Evolutionary conservation across 2,797 vertebrate species (phyloP), one percentile per base, ranked within the genome.

Genomic region (Synaphobranchus kaupii): DNA sequence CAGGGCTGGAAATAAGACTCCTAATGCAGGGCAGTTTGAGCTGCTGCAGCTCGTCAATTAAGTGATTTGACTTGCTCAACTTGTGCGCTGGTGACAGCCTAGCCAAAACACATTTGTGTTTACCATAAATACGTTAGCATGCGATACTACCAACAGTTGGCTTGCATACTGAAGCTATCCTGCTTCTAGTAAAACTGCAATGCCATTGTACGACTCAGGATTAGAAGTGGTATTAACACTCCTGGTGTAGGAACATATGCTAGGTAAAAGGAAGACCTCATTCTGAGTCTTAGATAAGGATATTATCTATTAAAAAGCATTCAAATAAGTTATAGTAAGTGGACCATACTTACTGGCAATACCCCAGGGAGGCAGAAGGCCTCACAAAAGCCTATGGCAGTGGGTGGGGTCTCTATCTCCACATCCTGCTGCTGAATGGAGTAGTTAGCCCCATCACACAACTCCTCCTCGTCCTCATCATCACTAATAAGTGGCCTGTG

Each of bases 351-450:
- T 91, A 99, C 98, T 89, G 95, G 96, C 10, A 99, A 90, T n/a
- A 99, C 98, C 52, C 98, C 98, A 0, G 98, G 98, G 86, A 99
- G 96, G 85, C 97, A 97, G 93, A 98, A 98, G 7, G 98, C 98
- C 95, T 98, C 96, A 81, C 94, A 92, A 91, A 99, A 99, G 88
- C 97, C 92, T 54, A 99, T 95, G n/a, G 98, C 96, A 54, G 86
- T 76, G 17, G 4, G 84, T 0, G 93, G 91, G 0, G 90, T 25
- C 86, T 92, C 90, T 13, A 90, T 92, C 0, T 94, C 89, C 20
- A 90, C 90, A 0, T 95, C 94, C 8, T 84, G 80, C 87, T 94
- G 93, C 91, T 97, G 97, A 85, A 95, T 89, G 0, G 96, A 95
- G 84, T 95, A 96, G 90, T 92, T 93, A 0, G 31, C 91, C 17